These are phyloP conservation scores for Typhlichthys subterraneus DNA, from an alignment of 2,797 vertebrate genomes.

Conservation along the genomic window DNA sequence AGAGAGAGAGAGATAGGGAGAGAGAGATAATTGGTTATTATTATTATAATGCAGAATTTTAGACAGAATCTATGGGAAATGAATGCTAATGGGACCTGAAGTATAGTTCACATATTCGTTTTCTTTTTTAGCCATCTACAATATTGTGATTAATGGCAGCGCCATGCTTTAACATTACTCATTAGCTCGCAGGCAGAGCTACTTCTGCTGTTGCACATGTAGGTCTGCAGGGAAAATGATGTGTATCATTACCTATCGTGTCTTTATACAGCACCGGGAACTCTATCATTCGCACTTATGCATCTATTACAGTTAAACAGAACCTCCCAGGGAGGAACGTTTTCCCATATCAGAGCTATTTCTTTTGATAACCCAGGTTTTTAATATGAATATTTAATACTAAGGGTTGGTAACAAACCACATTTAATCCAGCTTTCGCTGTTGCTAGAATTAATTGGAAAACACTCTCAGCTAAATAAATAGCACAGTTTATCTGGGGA, in stretches of 20 bases:
- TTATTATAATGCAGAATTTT: neutral
- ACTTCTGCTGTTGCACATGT: constrained; percentile 28
- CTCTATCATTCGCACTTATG: constrained; percentile 46
- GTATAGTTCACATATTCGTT: constrained; percentile 37
- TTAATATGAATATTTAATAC: constrained; percentile 43
- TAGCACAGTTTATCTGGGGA: constrained; percentile 31
- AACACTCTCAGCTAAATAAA: constrained; percentile 49
- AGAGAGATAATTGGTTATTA: constrained; percentile 10
- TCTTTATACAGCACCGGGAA: constrained; percentile 39
- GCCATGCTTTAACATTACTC: constrained; percentile 41
- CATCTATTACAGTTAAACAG: constrained; percentile 48
- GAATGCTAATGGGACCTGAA: constrained; percentile 40
- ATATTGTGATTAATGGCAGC: constrained; percentile 61
- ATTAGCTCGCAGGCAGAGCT: constrained; percentile 48
- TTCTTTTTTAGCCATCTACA: constrained; percentile 33
- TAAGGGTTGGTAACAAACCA: constrained; percentile 8
- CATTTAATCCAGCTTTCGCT: constrained; percentile 37
- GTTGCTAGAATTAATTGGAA: constrained; percentile 36
- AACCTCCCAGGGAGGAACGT: constrained; percentile 27
- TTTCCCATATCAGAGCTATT: constrained; percentile 12
- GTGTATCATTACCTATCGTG: constrained; percentile 55
- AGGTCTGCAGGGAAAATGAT: constrained; percentile 47
- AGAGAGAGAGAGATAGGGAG: neutral
- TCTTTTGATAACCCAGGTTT: constrained; percentile 49
- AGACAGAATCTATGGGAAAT: too few relatives aligned